phyloP scores from a whole-genome alignment of 2,113 vertebrate species.

The Zosterops lateralis region DNA sequence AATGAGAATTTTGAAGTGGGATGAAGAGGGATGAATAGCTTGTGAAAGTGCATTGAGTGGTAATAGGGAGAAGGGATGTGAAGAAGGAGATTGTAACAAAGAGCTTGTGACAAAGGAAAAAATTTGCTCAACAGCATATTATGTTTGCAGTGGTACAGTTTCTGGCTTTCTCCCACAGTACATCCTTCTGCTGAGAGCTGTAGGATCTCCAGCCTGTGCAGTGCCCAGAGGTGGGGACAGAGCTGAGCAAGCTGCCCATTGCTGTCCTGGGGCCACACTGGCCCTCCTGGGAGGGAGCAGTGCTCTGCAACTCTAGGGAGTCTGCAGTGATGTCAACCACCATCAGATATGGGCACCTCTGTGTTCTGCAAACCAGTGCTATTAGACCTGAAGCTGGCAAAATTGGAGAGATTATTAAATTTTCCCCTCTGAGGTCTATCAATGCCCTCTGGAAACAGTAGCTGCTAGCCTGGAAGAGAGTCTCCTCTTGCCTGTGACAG shows the following conservation, averaged over 20 bases:
- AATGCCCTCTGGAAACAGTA: background rate
- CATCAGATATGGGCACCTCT: background rate
- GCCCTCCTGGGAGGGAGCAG: background rate
- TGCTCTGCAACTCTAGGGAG: fast-evolving
- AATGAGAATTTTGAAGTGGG: background rate
- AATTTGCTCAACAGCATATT: background rate
- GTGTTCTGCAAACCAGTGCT: background rate
- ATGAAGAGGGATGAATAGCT: background rate
- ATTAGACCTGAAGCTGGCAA: background rate
- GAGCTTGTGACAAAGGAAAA: background rate
- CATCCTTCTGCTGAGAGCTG: background rate
- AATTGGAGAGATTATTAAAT: background rate
- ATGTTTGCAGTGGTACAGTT: background rate
- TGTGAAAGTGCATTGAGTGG: background rate
- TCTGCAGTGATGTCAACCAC: background rate
- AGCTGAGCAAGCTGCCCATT: background rate
- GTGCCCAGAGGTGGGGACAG: background rate
- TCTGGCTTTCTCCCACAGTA: background rate
- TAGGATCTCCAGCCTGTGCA: background rate
- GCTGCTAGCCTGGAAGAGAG: background rate
- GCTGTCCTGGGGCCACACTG: fast-evolving
- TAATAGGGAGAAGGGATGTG: background rate
- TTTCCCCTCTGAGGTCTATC: background rate
- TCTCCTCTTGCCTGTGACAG: background rate
- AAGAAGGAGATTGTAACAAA: background rate